phyloP scores from a whole-genome alignment of 2,888 invertebrate genomes.

The Onchidella celtica region DNA sequence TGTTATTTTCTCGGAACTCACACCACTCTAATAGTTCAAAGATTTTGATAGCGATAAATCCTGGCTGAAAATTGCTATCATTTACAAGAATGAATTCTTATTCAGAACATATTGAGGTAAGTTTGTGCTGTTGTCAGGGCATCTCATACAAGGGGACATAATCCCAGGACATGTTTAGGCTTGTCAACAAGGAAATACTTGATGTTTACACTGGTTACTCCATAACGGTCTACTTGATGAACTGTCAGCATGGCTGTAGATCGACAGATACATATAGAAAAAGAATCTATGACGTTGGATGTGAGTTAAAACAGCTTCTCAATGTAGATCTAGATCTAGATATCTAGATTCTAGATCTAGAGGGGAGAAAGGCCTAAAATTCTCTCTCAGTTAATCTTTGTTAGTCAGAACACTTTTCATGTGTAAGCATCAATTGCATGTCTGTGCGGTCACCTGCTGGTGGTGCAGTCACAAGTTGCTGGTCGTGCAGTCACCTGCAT shows the following conservation, averaged over 20 bases:
- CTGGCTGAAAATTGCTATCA: constrained; percentile 11
- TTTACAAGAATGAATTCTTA: constrained; percentile 21
- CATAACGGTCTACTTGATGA: background rate
- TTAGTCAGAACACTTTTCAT: no score
- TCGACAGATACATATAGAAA: background rate
- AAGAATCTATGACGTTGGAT: constrained; percentile 16
- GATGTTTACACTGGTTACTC: constrained; percentile 35
- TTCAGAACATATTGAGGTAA: constrained; percentile 30
- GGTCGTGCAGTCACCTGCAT: no score
- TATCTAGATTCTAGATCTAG: no score
- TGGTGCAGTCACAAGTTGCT: no score
- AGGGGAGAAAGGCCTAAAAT: no score
- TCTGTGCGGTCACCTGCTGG: no score
- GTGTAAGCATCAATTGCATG: no score
- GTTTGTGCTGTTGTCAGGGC: background rate
- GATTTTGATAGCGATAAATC: background rate
- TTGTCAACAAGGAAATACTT: background rate
- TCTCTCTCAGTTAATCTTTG: no score
- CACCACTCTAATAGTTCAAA: background rate
- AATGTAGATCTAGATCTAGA: no score
- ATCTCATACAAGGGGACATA: constrained; percentile 27
- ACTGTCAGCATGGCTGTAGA: constrained; percentile 4
- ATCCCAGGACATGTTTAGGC: constrained; percentile 33
- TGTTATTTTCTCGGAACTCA: background rate
- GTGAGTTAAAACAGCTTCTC: no score